Percentiles rank a stretch among this genome's conserved stretches.
These are phyloP conservation scores for Oasisia sp. DNA, from an alignment of 2,888 invertebrate genomes.

Conservation along the genomic window DNA sequence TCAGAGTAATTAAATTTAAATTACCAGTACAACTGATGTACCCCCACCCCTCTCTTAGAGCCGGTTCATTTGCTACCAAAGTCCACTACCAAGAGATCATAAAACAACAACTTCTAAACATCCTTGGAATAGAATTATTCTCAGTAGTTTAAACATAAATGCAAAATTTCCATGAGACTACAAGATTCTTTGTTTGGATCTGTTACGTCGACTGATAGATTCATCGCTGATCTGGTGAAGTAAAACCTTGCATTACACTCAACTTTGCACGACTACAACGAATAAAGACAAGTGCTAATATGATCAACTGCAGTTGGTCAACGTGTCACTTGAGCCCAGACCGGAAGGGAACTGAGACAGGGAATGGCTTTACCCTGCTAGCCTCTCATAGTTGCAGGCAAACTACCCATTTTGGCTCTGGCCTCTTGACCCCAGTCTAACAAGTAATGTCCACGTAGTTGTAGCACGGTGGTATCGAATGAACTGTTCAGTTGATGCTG, in stretches of 20 bases:
- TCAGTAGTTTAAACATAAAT: neutral
- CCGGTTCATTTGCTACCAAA: neutral
- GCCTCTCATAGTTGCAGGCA: neutral
- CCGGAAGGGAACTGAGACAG: neutral
- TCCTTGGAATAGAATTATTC: neutral
- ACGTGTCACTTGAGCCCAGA: neutral
- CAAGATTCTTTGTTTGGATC: neutral
- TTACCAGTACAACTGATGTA: neutral
- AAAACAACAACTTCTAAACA: slow-evolving; percentile 5
- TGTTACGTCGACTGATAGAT: neutral
- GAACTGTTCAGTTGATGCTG: no score
- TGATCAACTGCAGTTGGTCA: neutral
- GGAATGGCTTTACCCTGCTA: neutral
- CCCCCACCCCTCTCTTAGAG: neutral
- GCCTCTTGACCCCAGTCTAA: no score
- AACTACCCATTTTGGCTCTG: no score
- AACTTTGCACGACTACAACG: neutral
- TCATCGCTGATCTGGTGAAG: neutral
- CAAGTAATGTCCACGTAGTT: no score
- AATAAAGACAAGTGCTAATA: neutral
- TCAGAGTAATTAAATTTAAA: neutral
- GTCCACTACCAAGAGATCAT: neutral
- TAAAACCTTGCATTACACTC: neutral
- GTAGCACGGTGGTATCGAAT: no score
- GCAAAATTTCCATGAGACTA: neutral